phyloP scores from a whole-genome alignment of 2,888 invertebrate genomes.

The Torymus texanus region DNA sequence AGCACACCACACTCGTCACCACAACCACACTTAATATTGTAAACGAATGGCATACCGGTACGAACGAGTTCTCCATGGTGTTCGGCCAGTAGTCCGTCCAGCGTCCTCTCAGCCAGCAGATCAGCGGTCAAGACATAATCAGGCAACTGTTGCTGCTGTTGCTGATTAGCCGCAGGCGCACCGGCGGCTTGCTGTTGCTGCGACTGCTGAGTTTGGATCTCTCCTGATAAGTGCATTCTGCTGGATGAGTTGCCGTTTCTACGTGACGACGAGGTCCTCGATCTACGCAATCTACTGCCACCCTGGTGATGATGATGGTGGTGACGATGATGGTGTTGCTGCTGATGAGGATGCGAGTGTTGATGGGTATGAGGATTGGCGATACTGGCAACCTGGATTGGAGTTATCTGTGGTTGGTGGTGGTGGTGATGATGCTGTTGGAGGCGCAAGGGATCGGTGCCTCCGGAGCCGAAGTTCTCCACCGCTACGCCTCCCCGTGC shows the following conservation, averaged over 20 bases:
- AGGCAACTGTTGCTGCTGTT: conserved; percentile 71
- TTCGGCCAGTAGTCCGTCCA: conserved; percentile 90
- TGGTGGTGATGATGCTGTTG: conserved; percentile 47
- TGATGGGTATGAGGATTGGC: conserved; percentile 46
- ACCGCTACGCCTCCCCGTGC: conserved; percentile 66
- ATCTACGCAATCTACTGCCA: conserved; percentile 61
- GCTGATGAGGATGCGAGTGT: conserved; percentile 30
- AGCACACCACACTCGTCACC: too few species aligned
- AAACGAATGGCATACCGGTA: conserved; percentile 80
- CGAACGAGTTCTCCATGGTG: conserved; percentile 94
- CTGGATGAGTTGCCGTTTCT: conserved; percentile 63
- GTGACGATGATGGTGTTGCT: conserved; percentile 46
- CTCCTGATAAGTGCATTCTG: conserved; percentile 87
- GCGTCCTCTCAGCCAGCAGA: conserved; percentile 87
- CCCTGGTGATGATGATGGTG: conserved; percentile 14
- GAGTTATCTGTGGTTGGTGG: conserved; percentile 53
- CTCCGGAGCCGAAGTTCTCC: conserved; percentile 40
- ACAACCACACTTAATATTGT: too few species aligned
- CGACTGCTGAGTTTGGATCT: conserved; percentile 75
- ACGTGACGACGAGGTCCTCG: conserved; percentile 68
- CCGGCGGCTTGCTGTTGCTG: conserved; percentile 39
- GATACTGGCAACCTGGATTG: conserved; percentile 55
- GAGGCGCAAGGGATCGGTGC: conserved; percentile 35
- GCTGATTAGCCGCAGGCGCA: conserved; percentile 31
- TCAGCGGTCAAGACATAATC: conserved; percentile 86